Percentiles rank a stretch among this genome's conserved stretches.
These are phyloP conservation scores for Brachionus rotundiformis DNA, from an alignment of 1,140 invertebrate species.

Conservation along the genomic window DNA sequence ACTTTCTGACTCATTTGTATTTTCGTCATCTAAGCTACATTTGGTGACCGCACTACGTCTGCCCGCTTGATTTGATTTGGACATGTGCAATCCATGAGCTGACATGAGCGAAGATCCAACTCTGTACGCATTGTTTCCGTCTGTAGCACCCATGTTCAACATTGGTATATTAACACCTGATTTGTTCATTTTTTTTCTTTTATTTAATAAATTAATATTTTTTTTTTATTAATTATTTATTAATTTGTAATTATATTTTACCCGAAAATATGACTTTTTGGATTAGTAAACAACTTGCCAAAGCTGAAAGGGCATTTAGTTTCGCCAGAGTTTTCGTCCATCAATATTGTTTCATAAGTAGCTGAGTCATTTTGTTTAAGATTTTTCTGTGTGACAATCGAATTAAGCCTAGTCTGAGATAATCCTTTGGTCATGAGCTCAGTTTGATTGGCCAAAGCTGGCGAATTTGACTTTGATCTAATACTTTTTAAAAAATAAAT, in stretches of 20 bases:
- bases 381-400: constrained; percentile 15
- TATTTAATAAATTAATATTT: not conserved
- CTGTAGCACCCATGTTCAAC: not conserved
- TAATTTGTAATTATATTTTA: too few species aligned
- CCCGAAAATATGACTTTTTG: constrained; percentile 6
- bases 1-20: constrained; percentile 50
- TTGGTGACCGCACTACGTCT: constrained; percentile 57
- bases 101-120: not conserved
- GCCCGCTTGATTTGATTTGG: constrained; percentile 11
- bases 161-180: constrained; percentile 53
- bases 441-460: not conserved
- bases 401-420: constrained; percentile 23
- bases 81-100: not conserved
- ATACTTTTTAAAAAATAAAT: not conserved
- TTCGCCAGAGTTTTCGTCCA: not conserved
- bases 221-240: not conserved
- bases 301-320: not conserved
- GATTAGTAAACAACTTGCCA: constrained; percentile 15
- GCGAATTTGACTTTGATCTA: constrained; percentile 23
- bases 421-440: not conserved
- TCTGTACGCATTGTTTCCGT: not conserved
- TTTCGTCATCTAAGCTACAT: constrained; percentile 54
- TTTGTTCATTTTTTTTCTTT: constrained; percentile 52
- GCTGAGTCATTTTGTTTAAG: not conserved
- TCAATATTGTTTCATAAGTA: constrained; percentile 10